Base-by-base conservation (phyloP, 2,888 invertebrate genomes). In the Netelia virgata region DNA sequence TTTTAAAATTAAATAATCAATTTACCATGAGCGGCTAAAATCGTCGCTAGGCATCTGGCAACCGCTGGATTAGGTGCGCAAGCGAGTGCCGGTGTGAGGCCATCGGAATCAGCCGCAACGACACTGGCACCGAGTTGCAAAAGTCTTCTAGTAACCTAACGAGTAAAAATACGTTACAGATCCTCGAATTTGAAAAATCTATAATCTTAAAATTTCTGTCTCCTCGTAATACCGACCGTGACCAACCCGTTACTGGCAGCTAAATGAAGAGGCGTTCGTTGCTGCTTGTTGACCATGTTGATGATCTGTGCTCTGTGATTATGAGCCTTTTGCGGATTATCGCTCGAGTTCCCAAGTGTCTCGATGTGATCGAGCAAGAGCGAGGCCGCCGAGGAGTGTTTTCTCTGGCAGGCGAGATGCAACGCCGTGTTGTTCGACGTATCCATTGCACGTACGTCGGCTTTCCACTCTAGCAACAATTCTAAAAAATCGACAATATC, bases 11-110 rank as follows among this genome's bases (percentile, higher is more conserved):
- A 64, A 23, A 1, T 23, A 23, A 23, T 23, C 23, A 2, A 69
- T 66, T 36, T 84, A 91, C 91, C 91, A n/a, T 92, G 91, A 10
- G 92, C 91, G n/a, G 92, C 89, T 8, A 95, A 91, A 87, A 96
- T 95, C 43, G 96, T 94, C 41, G 95, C 94, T 69, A 96, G 93
- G 90, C 96, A 96, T 87, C 95, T 95, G 16, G 96, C 96, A 8
- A 96, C 95, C 69, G 94, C 94, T 66, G 94, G 93, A 91, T 95
- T 95, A 1, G 95, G 95, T 14, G 96, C 96, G 91, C 96, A 96
- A 57, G 95, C 94, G 83, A 96, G 91, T 2, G 95, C 95, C n/a
- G 96, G 96, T 0, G 95, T 96, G 86, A 95, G 93, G 57, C 96
- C 96, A 86, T 95, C 94, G 53, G 94, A 93, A 90, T 96, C 96